Conservation (phyloP, 2,888 invertebrate species). For the Cylindroiulus punctatus region DNA sequence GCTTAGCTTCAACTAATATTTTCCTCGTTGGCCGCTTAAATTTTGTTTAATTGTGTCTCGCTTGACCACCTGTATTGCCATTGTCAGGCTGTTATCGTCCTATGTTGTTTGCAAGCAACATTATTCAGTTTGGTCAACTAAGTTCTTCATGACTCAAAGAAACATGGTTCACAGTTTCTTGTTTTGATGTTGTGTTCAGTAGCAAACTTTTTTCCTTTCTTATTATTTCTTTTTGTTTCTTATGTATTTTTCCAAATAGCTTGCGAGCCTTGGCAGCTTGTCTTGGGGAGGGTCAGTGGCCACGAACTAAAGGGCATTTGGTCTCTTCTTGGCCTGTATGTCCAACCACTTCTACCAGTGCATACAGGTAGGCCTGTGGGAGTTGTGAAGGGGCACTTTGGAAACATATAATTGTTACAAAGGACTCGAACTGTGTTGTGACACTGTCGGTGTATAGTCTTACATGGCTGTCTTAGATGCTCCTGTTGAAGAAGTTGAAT, state of each 20-base stretch:
- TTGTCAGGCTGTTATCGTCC: background rate
- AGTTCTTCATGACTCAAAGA: background rate
- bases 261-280: constrained; percentile 53
- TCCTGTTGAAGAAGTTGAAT: no score
- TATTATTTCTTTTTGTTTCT: constrained; percentile 30
- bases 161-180: background rate
- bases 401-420: background rate
- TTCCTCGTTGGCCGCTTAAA: background rate
- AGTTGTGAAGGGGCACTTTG: background rate
- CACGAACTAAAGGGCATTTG: background rate
- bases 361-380: constrained; percentile 28
- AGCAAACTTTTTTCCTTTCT: constrained; percentile 46
- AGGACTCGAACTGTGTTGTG: background rate
- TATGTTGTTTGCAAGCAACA: constrained; percentile 10
- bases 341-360: background rate
- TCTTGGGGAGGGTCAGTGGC: constrained; percentile 52
- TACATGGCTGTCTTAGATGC: no score
- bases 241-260: constrained; percentile 53
- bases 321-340: constrained; percentile 22
- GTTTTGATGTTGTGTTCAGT: constrained; percentile 26
- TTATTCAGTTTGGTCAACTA: background rate
- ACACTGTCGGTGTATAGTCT: no score
- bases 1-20: background rate
- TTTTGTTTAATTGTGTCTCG: background rate
- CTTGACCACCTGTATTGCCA: background rate